Conservation (phyloP, 2,113 vertebrate genomes). For the Sialia sialis region DNA sequence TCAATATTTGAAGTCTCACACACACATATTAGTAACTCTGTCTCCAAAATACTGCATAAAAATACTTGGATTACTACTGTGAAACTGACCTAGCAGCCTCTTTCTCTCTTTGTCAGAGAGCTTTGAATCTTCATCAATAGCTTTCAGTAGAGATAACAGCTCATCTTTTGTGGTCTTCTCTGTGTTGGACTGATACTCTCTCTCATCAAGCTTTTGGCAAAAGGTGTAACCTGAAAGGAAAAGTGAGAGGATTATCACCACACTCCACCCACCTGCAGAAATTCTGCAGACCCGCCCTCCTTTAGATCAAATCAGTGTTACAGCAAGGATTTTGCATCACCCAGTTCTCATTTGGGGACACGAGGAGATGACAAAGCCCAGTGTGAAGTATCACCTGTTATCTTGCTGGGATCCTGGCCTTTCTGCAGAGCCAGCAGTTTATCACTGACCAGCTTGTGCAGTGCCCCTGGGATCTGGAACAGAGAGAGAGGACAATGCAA, state of each 20-base stretch:
- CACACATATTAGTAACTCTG: constrained; percentile 75
- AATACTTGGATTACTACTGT: constrained; percentile 88
- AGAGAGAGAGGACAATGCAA: neutral
- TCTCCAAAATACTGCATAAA: constrained; percentile 94
- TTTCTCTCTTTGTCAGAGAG: constrained; percentile 88
- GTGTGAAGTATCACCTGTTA: constrained; percentile 74
- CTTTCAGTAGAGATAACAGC: constrained; percentile 80
- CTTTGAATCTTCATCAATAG: constrained; percentile 85
- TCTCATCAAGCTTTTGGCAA: constrained; percentile 79
- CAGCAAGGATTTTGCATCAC: neutral
- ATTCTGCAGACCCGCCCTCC: neutral
- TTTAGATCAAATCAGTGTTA: neutral
- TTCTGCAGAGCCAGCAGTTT: constrained; percentile 84
- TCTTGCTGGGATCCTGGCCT: constrained; percentile 81
- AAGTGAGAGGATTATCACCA: neutral
- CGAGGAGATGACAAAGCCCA: neutral
- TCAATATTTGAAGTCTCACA: constrained; percentile 39
- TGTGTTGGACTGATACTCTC: constrained; percentile 72
- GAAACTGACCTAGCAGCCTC: constrained; percentile 87
- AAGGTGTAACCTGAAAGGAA: constrained; percentile 79
- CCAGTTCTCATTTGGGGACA: neutral
- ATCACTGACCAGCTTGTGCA: constrained; percentile 94
- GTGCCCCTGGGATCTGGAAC: constrained; percentile 81
- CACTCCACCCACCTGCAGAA: neutral
- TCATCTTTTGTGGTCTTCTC: constrained; percentile 87